Evolutionary conservation across 1,140 invertebrate genomes (phyloP).

Genomic region (Drosophila mojavensis): DNA sequence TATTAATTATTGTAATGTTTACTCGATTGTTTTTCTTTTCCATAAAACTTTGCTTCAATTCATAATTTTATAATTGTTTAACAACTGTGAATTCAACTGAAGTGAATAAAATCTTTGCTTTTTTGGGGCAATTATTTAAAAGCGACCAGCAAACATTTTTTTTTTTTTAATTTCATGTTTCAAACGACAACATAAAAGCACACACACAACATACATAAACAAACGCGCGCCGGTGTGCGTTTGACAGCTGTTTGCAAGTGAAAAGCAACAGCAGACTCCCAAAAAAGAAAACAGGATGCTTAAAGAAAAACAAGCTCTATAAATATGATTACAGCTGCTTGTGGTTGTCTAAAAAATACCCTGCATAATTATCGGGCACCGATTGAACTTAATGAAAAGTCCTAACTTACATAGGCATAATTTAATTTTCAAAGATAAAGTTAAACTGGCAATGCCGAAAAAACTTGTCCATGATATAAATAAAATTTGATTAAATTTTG

Average conservation of each 20-base stretch:
- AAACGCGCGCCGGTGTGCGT: slow-evolving; percentile 39
- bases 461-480: too few species aligned
- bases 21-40: neutral
- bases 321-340: neutral
- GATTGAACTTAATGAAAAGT: too few species aligned
- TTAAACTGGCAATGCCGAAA: too few species aligned
- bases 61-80: neutral
- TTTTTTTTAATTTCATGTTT: slow-evolving; percentile 30
- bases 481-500: too few species aligned
- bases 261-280: slow-evolving; percentile 4
- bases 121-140: slow-evolving; percentile 30
- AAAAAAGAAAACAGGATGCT: slow-evolving; percentile 20
- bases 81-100: slow-evolving; percentile 6
- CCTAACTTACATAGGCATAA: too few species aligned
- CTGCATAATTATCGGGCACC: too few species aligned
- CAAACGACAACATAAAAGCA: neutral
- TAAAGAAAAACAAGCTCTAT: neutral
- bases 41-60: neutral
- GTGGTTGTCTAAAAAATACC: neutral
- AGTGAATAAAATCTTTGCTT: slow-evolving; percentile 5
- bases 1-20: slow-evolving; percentile 1
- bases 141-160: slow-evolving; percentile 7
- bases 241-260: slow-evolving; percentile 60
- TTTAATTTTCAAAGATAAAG: too few species aligned
- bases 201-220: neutral